Evolutionary conservation across 2,888 invertebrate genomes (phyloP).

Genomic region (Xanthorhoe designata): DNA sequence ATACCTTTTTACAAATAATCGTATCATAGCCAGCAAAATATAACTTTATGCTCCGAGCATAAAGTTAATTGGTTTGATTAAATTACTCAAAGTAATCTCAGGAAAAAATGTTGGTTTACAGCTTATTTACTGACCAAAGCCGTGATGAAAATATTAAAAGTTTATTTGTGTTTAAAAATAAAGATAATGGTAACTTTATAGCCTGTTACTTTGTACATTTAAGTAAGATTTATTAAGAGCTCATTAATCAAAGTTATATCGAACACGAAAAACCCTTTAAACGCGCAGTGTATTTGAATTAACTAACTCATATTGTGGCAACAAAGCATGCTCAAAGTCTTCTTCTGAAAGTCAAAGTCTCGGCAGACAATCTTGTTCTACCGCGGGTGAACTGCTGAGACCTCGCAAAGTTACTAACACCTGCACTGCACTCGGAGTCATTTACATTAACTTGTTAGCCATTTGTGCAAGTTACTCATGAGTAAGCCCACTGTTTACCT

Average conservation of each 20-base stretch:
- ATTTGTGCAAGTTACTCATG: conserved; percentile 25
- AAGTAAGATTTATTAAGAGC: not conserved
- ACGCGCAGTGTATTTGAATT: not conserved
- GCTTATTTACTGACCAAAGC: conserved; percentile 18
- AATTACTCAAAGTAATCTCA: conserved; percentile 39
- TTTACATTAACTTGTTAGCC: conserved; percentile 60
- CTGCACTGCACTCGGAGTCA: conserved; percentile 58
- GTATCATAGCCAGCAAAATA: conserved; percentile 40
- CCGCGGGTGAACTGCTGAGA: conserved; percentile 31
- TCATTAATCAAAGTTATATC: not conserved
- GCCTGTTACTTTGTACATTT: not conserved
- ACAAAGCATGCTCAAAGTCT: not conserved
- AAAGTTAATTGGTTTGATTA: conserved; percentile 44
- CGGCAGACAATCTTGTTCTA: conserved; percentile 1
- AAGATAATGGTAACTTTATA: not conserved
- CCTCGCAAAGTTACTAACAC: conserved; percentile 47
- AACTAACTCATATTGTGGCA: not conserved
- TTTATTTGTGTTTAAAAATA: conserved; percentile 1
- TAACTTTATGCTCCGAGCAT: conserved; percentile 48
- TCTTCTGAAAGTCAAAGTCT: conserved; percentile 1
- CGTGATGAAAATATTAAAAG: conserved; percentile 15
- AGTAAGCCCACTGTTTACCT: not conserved
- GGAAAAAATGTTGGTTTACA: conserved; percentile 26
- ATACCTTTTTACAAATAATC: conserved; percentile 44
- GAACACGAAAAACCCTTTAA: not conserved